Percentiles rank a stretch among this genome's conserved stretches.
phyloP scores from a whole-genome alignment of 92 coral and sea anemone genomes.

The Nematostella vectensis region DNA sequence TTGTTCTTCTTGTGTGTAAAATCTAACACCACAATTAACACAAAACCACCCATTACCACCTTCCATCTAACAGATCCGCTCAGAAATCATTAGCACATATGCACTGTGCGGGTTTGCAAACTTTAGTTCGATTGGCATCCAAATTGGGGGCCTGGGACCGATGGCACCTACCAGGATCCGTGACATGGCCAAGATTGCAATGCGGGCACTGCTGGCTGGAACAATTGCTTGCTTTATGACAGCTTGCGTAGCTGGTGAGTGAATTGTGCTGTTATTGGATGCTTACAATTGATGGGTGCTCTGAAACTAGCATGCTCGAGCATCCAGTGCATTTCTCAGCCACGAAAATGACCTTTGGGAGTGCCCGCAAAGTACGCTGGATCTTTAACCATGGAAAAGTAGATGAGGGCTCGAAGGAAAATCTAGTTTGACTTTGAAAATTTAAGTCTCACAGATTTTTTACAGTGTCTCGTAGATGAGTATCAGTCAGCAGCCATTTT shows the following conservation, averaged over 20 bases:
- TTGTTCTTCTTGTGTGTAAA: no score
- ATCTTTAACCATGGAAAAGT: no score
- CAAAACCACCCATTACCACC: background rate
- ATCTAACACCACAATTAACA: no score
- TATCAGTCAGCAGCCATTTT: no score
- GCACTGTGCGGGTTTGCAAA: slow-evolving; percentile 95
- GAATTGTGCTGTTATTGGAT: background rate
- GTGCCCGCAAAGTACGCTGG: no score
- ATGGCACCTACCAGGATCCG: slow-evolving; percentile 72
- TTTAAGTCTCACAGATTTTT: no score
- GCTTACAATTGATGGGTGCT: background rate
- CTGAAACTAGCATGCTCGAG: no score
- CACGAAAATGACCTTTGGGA: no score
- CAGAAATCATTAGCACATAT: slow-evolving; percentile 79
- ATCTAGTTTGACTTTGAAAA: no score
- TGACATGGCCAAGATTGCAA: slow-evolving; percentile 78
- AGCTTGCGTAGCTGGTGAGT: slow-evolving; percentile 92
- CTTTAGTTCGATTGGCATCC: slow-evolving; percentile 85
- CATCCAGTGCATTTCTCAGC: no score
- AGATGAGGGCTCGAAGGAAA: no score
- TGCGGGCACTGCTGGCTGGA: slow-evolving; percentile 87
- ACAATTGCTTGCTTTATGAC: slow-evolving; percentile 95
- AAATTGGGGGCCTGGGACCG: slow-evolving; percentile 89
- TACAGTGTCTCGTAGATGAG: no score
- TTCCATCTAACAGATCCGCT: slow-evolving; percentile 57